These are phyloP conservation scores for Noctua pronuba DNA, from an alignment of 2,888 invertebrate species.

Conservation along the genomic window DNA sequence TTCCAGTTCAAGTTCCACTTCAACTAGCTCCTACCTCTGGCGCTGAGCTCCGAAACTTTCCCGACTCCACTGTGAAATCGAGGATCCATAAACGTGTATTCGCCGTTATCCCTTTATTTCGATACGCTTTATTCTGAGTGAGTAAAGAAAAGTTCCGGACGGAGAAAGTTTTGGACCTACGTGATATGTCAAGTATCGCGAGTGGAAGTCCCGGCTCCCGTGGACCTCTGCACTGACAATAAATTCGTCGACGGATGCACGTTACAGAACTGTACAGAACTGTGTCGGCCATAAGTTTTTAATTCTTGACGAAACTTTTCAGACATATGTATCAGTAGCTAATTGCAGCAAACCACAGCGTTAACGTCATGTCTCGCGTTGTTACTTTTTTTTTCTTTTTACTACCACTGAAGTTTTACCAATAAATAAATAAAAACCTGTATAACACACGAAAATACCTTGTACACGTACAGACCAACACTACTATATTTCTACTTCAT, in stretches of 20 bases:
- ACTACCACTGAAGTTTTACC: neutral
- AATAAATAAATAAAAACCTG: neutral
- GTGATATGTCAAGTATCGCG: neutral
- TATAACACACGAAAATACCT: neutral
- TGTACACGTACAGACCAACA: neutral
- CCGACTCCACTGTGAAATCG: neutral
- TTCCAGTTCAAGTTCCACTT: slow-evolving; percentile 99
- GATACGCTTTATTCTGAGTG: neutral
- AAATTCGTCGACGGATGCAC: neutral
- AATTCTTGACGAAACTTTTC: neutral
- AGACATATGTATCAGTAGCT: neutral
- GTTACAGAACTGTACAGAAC: neutral
- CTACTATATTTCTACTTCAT: neutral
- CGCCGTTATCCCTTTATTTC: neutral
- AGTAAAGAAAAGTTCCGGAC: neutral
- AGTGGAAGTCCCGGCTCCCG: too few species aligned
- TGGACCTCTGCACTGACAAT: neutral
- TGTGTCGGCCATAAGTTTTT: neutral
- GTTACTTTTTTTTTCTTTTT: neutral
- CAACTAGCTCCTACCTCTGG: too few species aligned
- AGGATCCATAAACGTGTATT: neutral
- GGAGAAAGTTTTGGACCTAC: neutral
- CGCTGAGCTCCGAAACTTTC: neutral
- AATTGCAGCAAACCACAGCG: neutral
- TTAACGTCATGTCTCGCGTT: neutral